Conservation (phyloP, 2,797 vertebrate genomes). For the Acipenser oxyrinchus region DNA sequence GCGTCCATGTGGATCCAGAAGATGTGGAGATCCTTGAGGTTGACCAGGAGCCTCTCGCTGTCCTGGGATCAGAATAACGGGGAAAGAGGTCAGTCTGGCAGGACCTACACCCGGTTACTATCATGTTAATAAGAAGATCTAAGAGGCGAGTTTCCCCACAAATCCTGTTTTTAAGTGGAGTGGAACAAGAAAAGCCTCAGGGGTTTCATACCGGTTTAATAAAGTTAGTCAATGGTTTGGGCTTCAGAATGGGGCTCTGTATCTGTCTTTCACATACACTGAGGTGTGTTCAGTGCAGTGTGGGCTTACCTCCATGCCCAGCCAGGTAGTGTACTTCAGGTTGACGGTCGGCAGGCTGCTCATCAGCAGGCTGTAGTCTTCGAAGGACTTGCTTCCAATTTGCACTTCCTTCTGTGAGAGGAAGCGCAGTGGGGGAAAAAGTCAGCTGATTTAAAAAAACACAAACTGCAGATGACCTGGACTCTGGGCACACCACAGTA, state of each 20-base stretch:
- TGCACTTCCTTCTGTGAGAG: constrained; percentile 5
- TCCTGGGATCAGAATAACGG: constrained; percentile 2
- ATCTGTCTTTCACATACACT: no score
- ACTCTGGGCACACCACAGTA: no score
- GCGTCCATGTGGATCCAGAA: constrained; percentile 11
- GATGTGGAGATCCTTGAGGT: neutral
- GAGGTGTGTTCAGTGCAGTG: no score
- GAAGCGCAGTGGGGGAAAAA: neutral
- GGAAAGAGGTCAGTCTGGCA: neutral
- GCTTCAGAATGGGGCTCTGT: no score
- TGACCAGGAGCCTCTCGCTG: neutral
- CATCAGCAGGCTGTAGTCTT: constrained; percentile 9
- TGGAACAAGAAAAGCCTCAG: no score
- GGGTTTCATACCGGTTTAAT: no score
- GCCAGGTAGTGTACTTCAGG: constrained; percentile 1
- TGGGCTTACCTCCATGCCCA: neutral
- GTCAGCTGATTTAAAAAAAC: no score
- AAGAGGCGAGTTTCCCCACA: no score
- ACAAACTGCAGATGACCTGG: no score
- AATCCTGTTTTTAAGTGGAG: no score
- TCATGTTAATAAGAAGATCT: no score
- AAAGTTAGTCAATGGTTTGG: no score
- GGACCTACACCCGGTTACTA: neutral
- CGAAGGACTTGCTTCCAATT: neutral
- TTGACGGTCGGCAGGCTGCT: neutral